Percentiles rank a stretch among this genome's conserved stretches.
These are phyloP conservation scores for Phrynocephalus forsythii DNA, from an alignment of 2,797 vertebrate genomes.

Conservation along the genomic window DNA sequence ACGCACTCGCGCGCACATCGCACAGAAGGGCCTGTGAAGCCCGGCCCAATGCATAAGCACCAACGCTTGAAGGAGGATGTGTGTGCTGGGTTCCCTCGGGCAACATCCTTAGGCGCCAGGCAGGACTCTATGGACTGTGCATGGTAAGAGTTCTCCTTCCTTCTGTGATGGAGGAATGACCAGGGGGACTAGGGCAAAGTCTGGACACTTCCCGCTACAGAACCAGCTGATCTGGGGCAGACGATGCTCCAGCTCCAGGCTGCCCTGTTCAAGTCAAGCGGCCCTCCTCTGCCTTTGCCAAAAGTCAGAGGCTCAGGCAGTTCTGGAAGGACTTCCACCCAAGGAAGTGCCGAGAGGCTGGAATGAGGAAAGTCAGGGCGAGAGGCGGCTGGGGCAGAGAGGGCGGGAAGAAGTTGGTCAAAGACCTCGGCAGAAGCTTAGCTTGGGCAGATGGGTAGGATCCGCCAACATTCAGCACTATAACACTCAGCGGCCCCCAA, in stretches of 20 bases:
- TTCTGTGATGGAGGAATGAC: neutral
- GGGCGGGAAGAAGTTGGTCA: neutral
- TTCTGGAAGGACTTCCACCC: neutral
- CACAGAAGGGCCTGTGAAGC: neutral
- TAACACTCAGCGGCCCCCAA: neutral
- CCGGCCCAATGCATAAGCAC: neutral
- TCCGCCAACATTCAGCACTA: neutral
- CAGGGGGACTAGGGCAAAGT: neutral
- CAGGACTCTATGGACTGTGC: too few species aligned
- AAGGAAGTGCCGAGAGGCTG: neutral
- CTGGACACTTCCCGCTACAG: neutral
- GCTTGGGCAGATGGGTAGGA: neutral
- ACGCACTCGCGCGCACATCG: accelerated
- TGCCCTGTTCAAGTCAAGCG: neutral
- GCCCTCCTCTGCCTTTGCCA: too few species aligned
- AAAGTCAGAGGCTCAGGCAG: neutral
- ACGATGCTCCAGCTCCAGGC: neutral
- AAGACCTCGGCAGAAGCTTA: neutral
- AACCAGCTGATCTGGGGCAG: neutral
- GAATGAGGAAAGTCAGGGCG: neutral
- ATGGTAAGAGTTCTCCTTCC: neutral
- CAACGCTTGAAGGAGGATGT: neutral
- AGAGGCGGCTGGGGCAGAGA: neutral
- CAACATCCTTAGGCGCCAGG: too few species aligned
- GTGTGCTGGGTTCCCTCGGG: too few species aligned